Evolutionary conservation across 37 sponge, comb jelly and placozoan genomes (phyloP), one percentile per base, ranked within the genome.

Genomic region (Halisarca cf. caerulea): DNA sequence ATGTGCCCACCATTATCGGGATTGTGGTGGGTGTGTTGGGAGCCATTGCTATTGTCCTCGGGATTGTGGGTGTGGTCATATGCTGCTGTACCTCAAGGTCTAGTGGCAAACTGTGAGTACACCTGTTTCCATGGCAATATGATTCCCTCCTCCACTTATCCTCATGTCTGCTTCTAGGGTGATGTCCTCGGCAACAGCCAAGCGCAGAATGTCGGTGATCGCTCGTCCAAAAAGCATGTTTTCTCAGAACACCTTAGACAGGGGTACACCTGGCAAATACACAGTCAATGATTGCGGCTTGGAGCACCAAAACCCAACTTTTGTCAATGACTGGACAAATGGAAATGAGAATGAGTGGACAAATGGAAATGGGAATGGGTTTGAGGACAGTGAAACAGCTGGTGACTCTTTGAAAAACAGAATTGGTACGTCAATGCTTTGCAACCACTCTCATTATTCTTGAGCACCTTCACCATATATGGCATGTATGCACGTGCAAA

Each of bases 251-350:
- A 40, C n/a, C 17, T 2, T 38, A 18, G 45, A 9, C 77, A 15
- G 1, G 6, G 51, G 51, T 2, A 9, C 77, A 1, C n/a, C 17
- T 18, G 77, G 45, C 21, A n/a, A 17, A 1, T 24, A 33, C 21
- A 21, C 85, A 14, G 66, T 33, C 7, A 27, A 87, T 23, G 70
- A 89, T 0, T 34, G 38, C 0, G 42, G 69, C 0, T 62, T 40
- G 0, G 60, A 83, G 2, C 78, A 75, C 42, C 42, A 81, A 18
- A 60, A 54, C 23, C 62, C 45, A 36, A 53, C 87, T 30, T 80
- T 86, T 41, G 74, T 33, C 33, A 73, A 62, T 27, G 88, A 84
- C 25, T 93, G 69, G 59, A 82, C 79, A 62, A 7, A 20, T 62
- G 64, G 64, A 62, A 62, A 30, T 62, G 57, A 11, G 57, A 20